Evolutionary conservation across 1,140 invertebrate species (phyloP).

Genomic region (Piezodorus guildinii): DNA sequence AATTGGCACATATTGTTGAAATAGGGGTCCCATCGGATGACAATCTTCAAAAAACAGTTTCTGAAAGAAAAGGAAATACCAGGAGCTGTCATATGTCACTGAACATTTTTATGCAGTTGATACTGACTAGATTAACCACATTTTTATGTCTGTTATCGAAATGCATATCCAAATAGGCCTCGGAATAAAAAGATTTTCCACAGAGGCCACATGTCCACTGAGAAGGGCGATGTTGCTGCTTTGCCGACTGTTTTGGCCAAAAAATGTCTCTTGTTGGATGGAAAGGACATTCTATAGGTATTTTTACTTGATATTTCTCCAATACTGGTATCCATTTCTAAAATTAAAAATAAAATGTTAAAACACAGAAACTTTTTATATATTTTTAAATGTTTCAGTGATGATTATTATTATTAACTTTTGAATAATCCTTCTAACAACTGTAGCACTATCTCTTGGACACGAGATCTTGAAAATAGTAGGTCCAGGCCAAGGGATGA

Average conservation of each 20-base stretch:
- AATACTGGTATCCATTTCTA: conserved; percentile 80
- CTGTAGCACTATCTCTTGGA: conserved; percentile 74
- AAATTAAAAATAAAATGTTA: not conserved
- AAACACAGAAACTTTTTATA: no score
- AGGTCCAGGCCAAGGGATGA: conserved; percentile 77
- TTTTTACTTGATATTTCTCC: conserved; percentile 67
- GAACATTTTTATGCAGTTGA: not conserved
- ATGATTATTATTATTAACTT: no score
- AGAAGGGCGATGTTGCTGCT: conserved; percentile 66
- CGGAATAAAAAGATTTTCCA: conserved; percentile 83
- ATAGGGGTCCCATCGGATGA: no score
- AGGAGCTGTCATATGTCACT: no score
- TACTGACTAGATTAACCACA: conserved; percentile 65
- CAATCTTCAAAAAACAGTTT: no score
- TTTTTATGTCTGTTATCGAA: conserved; percentile 81
- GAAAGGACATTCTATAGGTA: conserved; percentile 81
- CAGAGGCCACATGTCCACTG: conserved; percentile 86
- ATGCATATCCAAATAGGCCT: conserved; percentile 76
- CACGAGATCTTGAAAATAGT: conserved; percentile 75
- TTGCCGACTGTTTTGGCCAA: conserved; percentile 66
- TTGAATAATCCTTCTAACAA: conserved; percentile 76
- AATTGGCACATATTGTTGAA: no score
- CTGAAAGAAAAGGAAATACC: no score
- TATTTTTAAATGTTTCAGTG: no score
- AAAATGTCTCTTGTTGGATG: conserved; percentile 78